Evolutionary conservation across 1,140 invertebrate genomes (phyloP).

Genomic region (Chymomyza costata): DNA sequence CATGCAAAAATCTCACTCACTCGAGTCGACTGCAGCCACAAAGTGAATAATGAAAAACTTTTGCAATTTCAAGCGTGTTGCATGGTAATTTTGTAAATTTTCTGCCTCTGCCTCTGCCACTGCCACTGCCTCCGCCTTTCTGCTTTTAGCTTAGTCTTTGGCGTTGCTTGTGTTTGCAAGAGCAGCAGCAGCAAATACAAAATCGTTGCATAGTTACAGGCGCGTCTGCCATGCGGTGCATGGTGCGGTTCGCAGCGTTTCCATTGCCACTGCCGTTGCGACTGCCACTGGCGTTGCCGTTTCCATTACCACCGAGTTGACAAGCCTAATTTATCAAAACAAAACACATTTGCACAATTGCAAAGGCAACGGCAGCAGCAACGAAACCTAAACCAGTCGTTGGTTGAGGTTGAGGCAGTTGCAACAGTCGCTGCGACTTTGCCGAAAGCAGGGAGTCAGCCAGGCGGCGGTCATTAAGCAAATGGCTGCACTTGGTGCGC

Average conservation of each 20-base stretch:
- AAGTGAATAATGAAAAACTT: slow-evolving; percentile 74
- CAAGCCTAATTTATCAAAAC: slow-evolving; percentile 74
- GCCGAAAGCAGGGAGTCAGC: slow-evolving; percentile 26
- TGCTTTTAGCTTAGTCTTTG: slow-evolving; percentile 13
- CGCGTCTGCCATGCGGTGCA: slow-evolving; percentile 6
- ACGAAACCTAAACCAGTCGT: too few species aligned
- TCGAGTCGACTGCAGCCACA: slow-evolving; percentile 71
- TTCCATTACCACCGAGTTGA: slow-evolving; percentile 58
- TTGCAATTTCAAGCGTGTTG: slow-evolving; percentile 73
- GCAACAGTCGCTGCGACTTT: not conserved
- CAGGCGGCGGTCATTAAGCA: slow-evolving; percentile 68
- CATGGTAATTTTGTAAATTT: slow-evolving; percentile 73
- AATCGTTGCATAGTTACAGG: slow-evolving; percentile 30
- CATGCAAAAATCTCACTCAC: slow-evolving; percentile 72
- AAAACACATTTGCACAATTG: slow-evolving; percentile 73
- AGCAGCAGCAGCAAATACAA: slow-evolving; percentile 22
- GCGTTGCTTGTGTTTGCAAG: slow-evolving; percentile 24
- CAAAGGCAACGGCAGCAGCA: slow-evolving; percentile 42
- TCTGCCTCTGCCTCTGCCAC: slow-evolving; percentile 20
- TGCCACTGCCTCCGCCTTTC: slow-evolving; percentile 44
- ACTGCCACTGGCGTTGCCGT: slow-evolving; percentile 9
- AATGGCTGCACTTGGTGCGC: slow-evolving; percentile 63
- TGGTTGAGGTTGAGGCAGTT: too few species aligned
- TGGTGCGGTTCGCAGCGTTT: slow-evolving; percentile 41
- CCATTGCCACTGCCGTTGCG: slow-evolving; percentile 11